Evolutionary conservation across 2,113 vertebrate species (phyloP).

Genomic region (Nibea albiflora): DNA sequence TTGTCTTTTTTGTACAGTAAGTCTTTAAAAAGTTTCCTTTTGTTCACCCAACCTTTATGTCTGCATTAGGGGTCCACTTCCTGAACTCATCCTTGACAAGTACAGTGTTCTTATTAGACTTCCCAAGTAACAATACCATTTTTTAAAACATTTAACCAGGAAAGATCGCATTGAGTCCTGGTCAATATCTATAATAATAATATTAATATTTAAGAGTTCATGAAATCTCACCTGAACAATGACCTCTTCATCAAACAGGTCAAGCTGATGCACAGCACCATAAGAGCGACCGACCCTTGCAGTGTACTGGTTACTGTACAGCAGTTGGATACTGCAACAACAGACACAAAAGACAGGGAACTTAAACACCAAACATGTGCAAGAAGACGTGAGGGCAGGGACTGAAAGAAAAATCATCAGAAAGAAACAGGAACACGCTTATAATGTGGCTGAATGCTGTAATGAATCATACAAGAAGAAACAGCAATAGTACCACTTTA

Average conservation of each 20-base stretch:
- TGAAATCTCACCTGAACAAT: slow-evolving; percentile 55
- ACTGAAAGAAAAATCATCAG: neutral
- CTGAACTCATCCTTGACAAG: too few species aligned
- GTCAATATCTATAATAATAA: too few species aligned
- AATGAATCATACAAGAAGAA: neutral
- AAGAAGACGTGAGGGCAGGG: neutral
- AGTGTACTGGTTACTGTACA: slow-evolving; percentile 30
- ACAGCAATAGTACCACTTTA: too few species aligned
- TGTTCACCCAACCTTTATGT: too few species aligned
- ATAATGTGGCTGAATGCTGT: neutral
- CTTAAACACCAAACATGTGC: neutral
- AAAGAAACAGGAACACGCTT: neutral
- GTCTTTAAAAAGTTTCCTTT: too few species aligned
- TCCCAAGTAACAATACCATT: neutral
- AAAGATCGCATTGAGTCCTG: too few species aligned
- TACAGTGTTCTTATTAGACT: neutral
- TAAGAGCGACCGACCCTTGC: fast-evolving
- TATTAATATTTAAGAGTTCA: neutral
- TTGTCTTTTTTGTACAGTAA: too few species aligned
- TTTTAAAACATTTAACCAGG: too few species aligned
- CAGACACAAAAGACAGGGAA: neutral
- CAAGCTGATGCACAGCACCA: neutral
- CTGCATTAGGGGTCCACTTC: too few species aligned
- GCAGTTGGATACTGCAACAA: slow-evolving; percentile 53
- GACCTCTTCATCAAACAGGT: slow-evolving; percentile 21